Base-by-base conservation (phyloP, 2,888 invertebrate genomes). In the Hirtodrosophila trivittata region DNA sequence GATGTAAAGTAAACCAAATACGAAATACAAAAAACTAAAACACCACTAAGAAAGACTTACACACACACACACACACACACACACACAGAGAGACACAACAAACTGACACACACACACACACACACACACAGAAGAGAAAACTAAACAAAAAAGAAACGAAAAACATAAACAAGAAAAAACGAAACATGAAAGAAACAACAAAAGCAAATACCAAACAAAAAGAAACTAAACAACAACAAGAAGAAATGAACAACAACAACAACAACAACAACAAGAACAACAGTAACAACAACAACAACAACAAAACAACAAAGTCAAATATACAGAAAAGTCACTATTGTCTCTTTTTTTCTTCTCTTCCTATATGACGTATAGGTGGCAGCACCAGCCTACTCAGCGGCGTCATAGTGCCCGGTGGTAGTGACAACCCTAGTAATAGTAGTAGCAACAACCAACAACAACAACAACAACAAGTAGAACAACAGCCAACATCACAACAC, bases 341-440 rank as follows among this genome's bases (percentile, higher is more conserved):
- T 91, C 91, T 91, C 91, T 91, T 90, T 91, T 90, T 91, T 90
- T 90, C 91, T 90, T 91, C 89, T 90, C 90, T 90, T 90, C 90
- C 91, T 89, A 89, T 89, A 90, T 91, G 77, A 83, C 87, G 86
- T 90, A 87, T 89, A 89, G 90, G 90, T 89, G 90, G 89, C 89
- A 89, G 90, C 88, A 89, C 90, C 89, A 85, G 88, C 88, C 89
- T 90, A 84, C 89, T 89, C 85, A 88, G 90, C 86, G 90, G 90
- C 87, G 90, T 90, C 83, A 90, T 90, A 86, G 89, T 90, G 82
- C 89, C 90, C 85, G 90, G 91, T 88, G 88, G 87, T 86, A 88
- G 85, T 89, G 82, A 86, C 78, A 89, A 83, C 86, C 87, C 76
- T 88, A 88, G 82, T 88, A 87, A 78, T 85, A 88, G 78, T 84